A percentile compares a stretch with the other conserved stretches of the same genome.
Conservation (phyloP, 2,888 invertebrate species). For the Ectropis crepuscularia region DNA sequence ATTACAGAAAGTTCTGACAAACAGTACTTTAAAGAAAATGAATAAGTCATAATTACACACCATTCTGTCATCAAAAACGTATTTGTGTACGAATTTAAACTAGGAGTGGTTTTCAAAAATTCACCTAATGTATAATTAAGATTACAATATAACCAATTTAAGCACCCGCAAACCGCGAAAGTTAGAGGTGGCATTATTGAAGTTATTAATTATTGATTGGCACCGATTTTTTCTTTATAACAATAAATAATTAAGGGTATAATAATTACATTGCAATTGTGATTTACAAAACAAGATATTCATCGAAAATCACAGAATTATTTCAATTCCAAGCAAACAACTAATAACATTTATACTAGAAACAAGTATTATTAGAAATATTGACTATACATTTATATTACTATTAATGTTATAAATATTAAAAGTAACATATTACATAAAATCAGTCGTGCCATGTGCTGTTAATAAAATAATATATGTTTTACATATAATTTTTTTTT, state of each 20-base stretch:
- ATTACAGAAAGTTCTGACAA: too few relatives aligned
- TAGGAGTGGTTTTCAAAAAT: too few relatives aligned
- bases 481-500: too few relatives aligned
- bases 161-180: background rate
- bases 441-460: conserved; percentile 61
- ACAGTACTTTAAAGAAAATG: too few relatives aligned
- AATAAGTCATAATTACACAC: too few relatives aligned
- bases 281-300: conserved; percentile 3
- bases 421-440: conserved; percentile 52
- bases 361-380: background rate
- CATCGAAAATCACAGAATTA: conserved; percentile 12
- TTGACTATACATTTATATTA: conserved; percentile 26
- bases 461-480: too few relatives aligned
- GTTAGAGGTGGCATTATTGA: background rate
- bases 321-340: conserved; percentile 32
- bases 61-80: too few relatives aligned
- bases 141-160: background rate
- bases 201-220: conserved; percentile 34
- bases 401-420: conserved; percentile 41
- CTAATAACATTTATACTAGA: conserved; percentile 1
- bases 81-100: too few relatives aligned
- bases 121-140: too few relatives aligned
- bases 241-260: conserved; percentile 14
- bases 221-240: conserved; percentile 27
- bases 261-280: conserved; percentile 1